phyloP scores from a whole-genome alignment of 2,113 vertebrate genomes.

The Paradoxurus hermaphroditus region DNA sequence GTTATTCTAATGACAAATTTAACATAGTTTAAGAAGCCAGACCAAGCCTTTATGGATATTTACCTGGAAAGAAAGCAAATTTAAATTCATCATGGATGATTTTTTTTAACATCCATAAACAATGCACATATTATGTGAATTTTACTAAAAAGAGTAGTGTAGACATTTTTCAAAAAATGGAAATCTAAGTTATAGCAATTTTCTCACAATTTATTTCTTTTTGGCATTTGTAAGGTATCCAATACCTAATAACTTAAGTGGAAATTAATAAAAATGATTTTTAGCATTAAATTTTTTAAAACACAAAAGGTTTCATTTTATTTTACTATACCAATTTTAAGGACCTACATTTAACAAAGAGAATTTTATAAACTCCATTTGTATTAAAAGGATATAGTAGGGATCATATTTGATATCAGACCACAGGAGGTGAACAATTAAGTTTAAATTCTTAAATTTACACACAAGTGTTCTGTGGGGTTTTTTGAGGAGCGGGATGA shows the following conservation, averaged over 20 bases:
- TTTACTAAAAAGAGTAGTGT: not conserved
- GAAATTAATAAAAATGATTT: conserved; percentile 20
- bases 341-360: conserved; percentile 8
- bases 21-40: not conserved
- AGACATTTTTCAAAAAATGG: not conserved
- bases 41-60: not conserved
- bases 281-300: conserved; percentile 4
- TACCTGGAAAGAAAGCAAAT: conserved; percentile 17
- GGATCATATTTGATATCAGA: not conserved
- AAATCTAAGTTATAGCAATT: not conserved
- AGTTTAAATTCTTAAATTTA: conserved; percentile 16
- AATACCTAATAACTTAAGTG: conserved; percentile 15
- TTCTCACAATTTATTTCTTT: not conserved
- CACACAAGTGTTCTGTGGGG: not conserved
- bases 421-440: not conserved
- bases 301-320: conserved; percentile 33
- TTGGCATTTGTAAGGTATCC: not conserved
- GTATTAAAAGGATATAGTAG: not conserved
- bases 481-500: not conserved
- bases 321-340: not conserved
- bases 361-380: conserved; percentile 31
- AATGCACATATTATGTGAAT: not conserved
- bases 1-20: not conserved
- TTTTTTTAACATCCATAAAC: not conserved
- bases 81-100: not conserved